phyloP scores from a whole-genome alignment of 1,140 invertebrate species.

The Alviniconcha marisindica region DNA sequence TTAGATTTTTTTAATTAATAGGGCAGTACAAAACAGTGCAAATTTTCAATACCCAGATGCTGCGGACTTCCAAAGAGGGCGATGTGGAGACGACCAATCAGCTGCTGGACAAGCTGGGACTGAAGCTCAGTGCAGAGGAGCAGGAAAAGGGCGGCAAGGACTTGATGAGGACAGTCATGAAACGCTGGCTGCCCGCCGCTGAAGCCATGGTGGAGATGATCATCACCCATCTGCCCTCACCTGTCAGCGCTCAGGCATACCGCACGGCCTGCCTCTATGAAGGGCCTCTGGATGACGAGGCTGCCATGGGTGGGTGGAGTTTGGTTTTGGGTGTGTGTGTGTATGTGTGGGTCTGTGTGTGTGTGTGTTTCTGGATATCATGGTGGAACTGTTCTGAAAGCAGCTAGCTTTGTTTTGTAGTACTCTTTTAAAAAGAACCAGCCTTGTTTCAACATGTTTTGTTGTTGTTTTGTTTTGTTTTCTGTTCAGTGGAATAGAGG shows the following conservation, averaged over 20 bases:
- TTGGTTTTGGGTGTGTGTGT: not conserved
- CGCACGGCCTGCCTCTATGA: slow-evolving; percentile 96
- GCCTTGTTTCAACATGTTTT: too few relatives aligned
- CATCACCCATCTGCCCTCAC: slow-evolving; percentile 98
- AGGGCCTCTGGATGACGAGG: slow-evolving; percentile 95
- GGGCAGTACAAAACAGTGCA: too few relatives aligned
- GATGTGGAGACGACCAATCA: slow-evolving; percentile 68
- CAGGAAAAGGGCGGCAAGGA: slow-evolving; percentile 87
- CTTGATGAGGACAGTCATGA: slow-evolving; percentile 85
- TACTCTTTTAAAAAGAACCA: too few relatives aligned
- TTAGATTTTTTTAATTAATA: too few relatives aligned
- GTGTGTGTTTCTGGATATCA: too few relatives aligned
- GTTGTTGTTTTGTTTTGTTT: too few relatives aligned
- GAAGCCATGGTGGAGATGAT: slow-evolving; percentile 99
- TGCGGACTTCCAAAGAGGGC: slow-evolving; percentile 97
- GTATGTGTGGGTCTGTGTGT: too few relatives aligned
- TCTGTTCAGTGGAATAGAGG: too few relatives aligned
- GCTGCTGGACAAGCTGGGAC: slow-evolving; percentile 88
- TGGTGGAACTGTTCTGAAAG: too few relatives aligned
- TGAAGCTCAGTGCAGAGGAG: slow-evolving; percentile 94
- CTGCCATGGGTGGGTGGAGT: slow-evolving; percentile 87
- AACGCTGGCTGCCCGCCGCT: slow-evolving; percentile 98
- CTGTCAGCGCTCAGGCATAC: slow-evolving; percentile 98
- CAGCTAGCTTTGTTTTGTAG: too few relatives aligned
- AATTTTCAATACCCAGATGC: slow-evolving; percentile 81